Conservation (phyloP, 1,140 invertebrate genomes). For the Bombus breviceps region DNA sequence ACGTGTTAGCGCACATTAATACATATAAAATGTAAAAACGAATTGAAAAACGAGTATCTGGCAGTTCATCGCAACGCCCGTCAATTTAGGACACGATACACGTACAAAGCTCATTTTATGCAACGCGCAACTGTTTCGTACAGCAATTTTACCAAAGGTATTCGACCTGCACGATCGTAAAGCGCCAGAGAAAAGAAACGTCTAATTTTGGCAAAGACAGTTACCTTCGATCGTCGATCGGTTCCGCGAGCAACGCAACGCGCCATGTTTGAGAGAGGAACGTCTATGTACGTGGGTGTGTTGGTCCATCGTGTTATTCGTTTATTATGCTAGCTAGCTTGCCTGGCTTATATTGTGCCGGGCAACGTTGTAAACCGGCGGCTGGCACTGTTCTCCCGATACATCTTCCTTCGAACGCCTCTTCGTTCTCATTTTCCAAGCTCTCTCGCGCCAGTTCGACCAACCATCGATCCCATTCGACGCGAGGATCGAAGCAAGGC, state of each 20-base stretch:
- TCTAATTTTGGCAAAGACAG: conserved; percentile 61
- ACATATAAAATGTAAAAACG: not conserved
- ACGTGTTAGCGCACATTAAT: not conserved
- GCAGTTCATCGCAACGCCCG: not conserved
- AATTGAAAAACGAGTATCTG: too few species aligned
- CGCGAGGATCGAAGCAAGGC: not conserved
- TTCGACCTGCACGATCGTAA: not conserved
- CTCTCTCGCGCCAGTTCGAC: not conserved
- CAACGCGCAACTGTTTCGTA: not conserved
- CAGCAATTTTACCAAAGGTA: conserved; percentile 8
- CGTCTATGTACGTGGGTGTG: conserved; percentile 42
- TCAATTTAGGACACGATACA: too few species aligned
- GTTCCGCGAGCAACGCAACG: not conserved
- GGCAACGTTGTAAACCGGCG: conserved; percentile 53
- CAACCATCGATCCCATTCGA: not conserved
- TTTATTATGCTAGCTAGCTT: conserved; percentile 70
- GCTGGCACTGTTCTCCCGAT: conserved; percentile 27
- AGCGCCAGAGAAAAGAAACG: conserved; percentile 37
- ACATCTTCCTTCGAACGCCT: conserved; percentile 11
- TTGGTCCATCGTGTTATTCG: conserved; percentile 55
- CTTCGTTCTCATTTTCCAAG: not conserved
- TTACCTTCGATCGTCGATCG: conserved; percentile 35
- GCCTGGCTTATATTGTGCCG: conserved; percentile 66
- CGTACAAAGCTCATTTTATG: too few species aligned
- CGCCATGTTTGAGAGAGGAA: conserved; percentile 1